Evolutionary conservation across 2,113 vertebrate species (phyloP).

Genomic region (Phrynosoma platyrhinos): DNA sequence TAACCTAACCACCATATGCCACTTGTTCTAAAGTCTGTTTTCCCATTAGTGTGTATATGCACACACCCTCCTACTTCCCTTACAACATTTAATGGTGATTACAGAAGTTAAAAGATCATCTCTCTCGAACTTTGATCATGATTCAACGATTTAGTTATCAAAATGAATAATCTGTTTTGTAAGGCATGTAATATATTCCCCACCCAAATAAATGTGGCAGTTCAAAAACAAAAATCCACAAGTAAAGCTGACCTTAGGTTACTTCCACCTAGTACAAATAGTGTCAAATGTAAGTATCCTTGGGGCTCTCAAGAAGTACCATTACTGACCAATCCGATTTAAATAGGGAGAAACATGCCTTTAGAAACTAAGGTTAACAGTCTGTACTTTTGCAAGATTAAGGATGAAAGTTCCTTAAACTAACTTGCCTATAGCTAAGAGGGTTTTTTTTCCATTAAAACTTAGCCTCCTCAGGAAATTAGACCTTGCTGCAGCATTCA

Average conservation of each 20-base stretch:
- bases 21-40: conserved; percentile 38
- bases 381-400: conserved; percentile 37
- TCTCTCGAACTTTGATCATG: not conserved
- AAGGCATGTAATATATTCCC: conserved; percentile 38
- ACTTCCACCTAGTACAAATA: conserved; percentile 39
- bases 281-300: conserved; percentile 7
- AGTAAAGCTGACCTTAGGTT: conserved; percentile 29
- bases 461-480: conserved; percentile 46
- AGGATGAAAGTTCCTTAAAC: conserved; percentile 40
- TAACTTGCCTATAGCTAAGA: conserved; percentile 41
- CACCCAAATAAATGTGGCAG: conserved; percentile 32
- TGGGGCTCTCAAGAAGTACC: conserved; percentile 41
- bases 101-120: not conserved
- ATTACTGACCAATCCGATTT: conserved; percentile 10
- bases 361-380: conserved; percentile 4
- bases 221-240: conserved; percentile 39
- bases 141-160: conserved; percentile 12
- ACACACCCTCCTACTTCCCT: conserved; percentile 13
- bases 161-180: conserved; percentile 28
- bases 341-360: conserved; percentile 26
- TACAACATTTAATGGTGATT: conserved; percentile 8
- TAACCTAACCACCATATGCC: conserved; percentile 21
- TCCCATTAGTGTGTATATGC: not conserved
- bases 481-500: conserved; percentile 47
- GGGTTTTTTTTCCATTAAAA: conserved; percentile 58